Percentiles rank a stretch among this genome's conserved stretches.
Conservation (phyloP, 1,140 invertebrate genomes). For the Aethina tumida region DNA sequence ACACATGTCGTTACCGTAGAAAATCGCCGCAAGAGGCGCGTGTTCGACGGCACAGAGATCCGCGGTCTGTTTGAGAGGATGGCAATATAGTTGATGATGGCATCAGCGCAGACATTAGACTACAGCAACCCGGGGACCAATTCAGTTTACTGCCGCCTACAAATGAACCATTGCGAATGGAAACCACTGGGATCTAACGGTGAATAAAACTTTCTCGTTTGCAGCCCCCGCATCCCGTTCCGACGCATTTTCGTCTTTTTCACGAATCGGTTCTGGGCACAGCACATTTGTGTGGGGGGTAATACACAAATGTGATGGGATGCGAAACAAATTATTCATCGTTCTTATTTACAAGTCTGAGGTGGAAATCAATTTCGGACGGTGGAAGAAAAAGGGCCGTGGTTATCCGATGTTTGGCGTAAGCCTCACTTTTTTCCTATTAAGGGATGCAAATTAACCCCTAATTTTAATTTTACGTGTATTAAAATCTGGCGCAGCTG, state of each 20-base stretch:
- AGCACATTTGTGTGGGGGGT: too few relatives aligned
- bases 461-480: conserved; percentile 52
- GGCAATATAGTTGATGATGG: conserved; percentile 35
- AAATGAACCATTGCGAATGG: conserved; percentile 24
- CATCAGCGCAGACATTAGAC: conserved; percentile 30
- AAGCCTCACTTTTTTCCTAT: conserved; percentile 47
- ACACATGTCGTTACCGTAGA: conserved; percentile 23
- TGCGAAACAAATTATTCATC: too few relatives aligned
- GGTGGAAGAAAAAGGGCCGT: too few relatives aligned
- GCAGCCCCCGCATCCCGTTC: too few relatives aligned
- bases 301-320: too few relatives aligned
- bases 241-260: conserved; percentile 9
- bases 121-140: conserved; percentile 34
- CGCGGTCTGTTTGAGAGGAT: conserved; percentile 33
- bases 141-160: conserved; percentile 30
- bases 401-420: too few relatives aligned
- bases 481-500: conserved; percentile 46
- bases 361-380: too few relatives aligned
- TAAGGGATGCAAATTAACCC: conserved; percentile 47
- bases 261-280: too few relatives aligned
- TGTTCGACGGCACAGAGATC: conserved; percentile 16
- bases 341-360: too few relatives aligned
- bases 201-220: too few relatives aligned
- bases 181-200: too few relatives aligned
- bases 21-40: conserved; percentile 19